These are phyloP conservation scores for Casuarius casuarius DNA, from an alignment of 2,113 vertebrate genomes.

Conservation along the genomic window DNA sequence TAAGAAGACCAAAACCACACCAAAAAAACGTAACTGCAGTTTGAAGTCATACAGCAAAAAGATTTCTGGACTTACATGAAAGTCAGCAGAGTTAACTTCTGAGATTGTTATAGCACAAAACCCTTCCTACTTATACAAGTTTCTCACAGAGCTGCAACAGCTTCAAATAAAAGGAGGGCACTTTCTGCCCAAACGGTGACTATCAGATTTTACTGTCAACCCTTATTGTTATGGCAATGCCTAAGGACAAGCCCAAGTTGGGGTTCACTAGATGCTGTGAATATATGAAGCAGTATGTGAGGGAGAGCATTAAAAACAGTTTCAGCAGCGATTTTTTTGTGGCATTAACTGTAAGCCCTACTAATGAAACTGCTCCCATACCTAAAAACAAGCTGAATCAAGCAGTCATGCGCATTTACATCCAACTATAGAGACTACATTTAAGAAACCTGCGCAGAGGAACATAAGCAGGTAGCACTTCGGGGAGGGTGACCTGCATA, in stretches of 20 bases:
- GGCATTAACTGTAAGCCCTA: neutral
- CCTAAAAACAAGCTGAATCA: neutral
- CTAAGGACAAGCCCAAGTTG: neutral
- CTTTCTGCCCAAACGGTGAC: neutral
- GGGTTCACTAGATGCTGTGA: neutral
- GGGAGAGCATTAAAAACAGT: neutral
- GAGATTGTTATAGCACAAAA: neutral
- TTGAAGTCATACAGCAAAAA: neutral
- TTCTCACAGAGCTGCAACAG: neutral
- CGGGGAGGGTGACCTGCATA: too few species aligned
- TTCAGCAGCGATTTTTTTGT: neutral
- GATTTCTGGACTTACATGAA: neutral
- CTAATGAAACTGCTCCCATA: neutral
- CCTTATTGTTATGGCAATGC: neutral
- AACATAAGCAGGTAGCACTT: fast-evolving
- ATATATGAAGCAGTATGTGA: neutral
- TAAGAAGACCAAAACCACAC: neutral
- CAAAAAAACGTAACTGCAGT: neutral
- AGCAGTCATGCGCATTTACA: neutral
- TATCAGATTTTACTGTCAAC: neutral
- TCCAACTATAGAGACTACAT: neutral
- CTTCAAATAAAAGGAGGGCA: neutral
- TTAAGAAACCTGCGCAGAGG: neutral
- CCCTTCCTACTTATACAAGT: neutral
- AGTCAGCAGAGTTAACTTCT: neutral